Conservation (phyloP, 2,797 vertebrate species). For the Danio aesculapii region DNA sequence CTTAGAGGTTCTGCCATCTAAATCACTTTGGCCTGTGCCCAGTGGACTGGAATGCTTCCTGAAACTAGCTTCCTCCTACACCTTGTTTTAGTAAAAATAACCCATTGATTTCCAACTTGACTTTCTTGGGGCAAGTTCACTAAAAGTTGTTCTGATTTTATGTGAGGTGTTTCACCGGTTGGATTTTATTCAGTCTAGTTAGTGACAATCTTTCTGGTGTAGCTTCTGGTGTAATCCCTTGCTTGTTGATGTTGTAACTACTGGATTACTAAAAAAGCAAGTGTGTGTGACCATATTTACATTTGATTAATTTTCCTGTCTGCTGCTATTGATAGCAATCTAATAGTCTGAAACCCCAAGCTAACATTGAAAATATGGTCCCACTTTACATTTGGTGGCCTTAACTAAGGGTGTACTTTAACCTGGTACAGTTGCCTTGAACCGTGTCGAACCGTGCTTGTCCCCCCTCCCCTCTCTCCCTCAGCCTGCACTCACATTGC, state of each 20-base stretch:
- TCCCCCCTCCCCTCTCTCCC: too few relatives aligned
- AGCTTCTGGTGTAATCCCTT: neutral
- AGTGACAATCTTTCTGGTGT: neutral
- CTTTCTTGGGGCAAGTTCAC: neutral
- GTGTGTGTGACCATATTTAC: too few relatives aligned
- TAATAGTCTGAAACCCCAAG: too few relatives aligned
- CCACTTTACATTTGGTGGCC: too few relatives aligned
- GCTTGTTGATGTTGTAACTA: neutral
- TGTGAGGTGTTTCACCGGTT: neutral
- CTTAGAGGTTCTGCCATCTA: slow-evolving; percentile 64
- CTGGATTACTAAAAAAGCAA: neutral
- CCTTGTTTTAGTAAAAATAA: slow-evolving; percentile 29
- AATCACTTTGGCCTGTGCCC: slow-evolving; percentile 63
- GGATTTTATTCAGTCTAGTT: neutral
- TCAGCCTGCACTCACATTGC: too few relatives aligned
- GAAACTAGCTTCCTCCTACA: slow-evolving; percentile 40
- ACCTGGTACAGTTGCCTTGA: too few relatives aligned
- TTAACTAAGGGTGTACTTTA: too few relatives aligned
- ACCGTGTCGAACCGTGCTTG: too few relatives aligned
- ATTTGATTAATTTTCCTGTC: neutral
- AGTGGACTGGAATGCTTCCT: slow-evolving; percentile 47
- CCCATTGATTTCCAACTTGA: slow-evolving; percentile 49
- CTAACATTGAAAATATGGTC: too few relatives aligned
- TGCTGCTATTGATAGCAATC: neutral
- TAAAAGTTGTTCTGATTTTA: neutral